Percentiles rank a stretch among this genome's conserved stretches.
These are phyloP conservation scores for Falco novaeseelandiae DNA, from an alignment of 2,797 vertebrate species.

Conservation along the genomic window DNA sequence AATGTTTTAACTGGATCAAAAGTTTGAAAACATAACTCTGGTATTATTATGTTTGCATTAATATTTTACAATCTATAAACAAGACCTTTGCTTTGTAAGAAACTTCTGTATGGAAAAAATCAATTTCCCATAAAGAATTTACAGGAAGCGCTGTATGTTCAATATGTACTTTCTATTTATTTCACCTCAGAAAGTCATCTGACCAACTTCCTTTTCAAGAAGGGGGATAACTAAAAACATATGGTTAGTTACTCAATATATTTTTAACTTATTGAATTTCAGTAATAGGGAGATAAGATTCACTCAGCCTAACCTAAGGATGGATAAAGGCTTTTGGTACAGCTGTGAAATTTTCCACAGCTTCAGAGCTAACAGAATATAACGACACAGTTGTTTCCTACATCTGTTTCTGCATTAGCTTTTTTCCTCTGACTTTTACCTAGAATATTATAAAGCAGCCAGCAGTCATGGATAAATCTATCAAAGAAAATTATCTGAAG, in stretches of 20 bases:
- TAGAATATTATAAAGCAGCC: not conserved
- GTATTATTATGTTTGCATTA: not conserved
- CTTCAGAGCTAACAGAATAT: not conserved
- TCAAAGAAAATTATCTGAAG: not conserved
- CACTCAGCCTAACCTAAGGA: not conserved
- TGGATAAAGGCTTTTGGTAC: not conserved
- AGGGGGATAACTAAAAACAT: conserved; percentile 39
- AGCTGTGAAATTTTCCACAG: not conserved
- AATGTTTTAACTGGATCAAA: not conserved
- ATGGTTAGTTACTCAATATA: not conserved
- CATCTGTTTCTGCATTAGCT: not conserved
- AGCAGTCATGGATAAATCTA: not conserved
- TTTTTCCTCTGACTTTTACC: not conserved
- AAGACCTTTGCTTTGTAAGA: conserved; percentile 23
- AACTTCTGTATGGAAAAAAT: not conserved
- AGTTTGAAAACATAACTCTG: not conserved
- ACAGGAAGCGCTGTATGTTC: conserved; percentile 2
- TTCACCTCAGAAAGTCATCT: not conserved
- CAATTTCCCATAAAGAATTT: conserved; percentile 32
- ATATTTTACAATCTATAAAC: conserved; percentile 24
- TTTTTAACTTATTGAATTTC: conserved; percentile 19
- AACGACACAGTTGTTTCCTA: not conserved
- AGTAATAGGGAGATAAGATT: not conserved
- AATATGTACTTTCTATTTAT: conserved; percentile 57
- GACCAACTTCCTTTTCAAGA: conserved; percentile 20